Evolutionary conservation across 2,797 vertebrate genomes (phyloP).

Genomic region (Poecilia picta): DNA sequence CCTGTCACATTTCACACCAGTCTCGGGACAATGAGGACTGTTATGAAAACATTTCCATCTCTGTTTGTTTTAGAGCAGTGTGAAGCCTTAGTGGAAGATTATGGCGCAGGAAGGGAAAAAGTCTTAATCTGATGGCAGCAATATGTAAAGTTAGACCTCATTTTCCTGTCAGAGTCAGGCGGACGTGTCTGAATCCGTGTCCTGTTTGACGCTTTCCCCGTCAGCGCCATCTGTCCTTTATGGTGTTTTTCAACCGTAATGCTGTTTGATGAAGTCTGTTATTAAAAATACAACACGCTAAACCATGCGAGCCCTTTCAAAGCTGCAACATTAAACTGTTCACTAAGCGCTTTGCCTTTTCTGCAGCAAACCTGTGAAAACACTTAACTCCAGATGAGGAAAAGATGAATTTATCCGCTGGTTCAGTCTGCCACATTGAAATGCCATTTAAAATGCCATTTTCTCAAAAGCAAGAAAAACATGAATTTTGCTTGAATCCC

Average conservation of each 20-base stretch:
- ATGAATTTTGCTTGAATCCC: slow-evolving; percentile 68
- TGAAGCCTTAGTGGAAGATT: slow-evolving; percentile 64
- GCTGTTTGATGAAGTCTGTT: slow-evolving; percentile 61
- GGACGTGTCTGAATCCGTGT: slow-evolving; percentile 58
- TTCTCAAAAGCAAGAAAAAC: slow-evolving; percentile 52
- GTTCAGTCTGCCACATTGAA: slow-evolving; percentile 59
- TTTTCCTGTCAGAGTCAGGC: slow-evolving; percentile 52
- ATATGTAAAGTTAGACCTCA: slow-evolving; percentile 61
- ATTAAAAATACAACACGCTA: slow-evolving; percentile 68
- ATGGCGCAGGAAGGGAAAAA: slow-evolving; percentile 36
- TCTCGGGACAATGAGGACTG: slow-evolving; percentile 47
- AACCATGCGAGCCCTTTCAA: slow-evolving; percentile 49
- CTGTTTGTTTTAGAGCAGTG: slow-evolving; percentile 72
- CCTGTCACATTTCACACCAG: slow-evolving; percentile 39
- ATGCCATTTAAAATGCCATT: slow-evolving; percentile 61
- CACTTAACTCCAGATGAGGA: slow-evolving; percentile 53
- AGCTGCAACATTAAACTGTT: slow-evolving; percentile 9
- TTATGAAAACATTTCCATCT: slow-evolving; percentile 61
- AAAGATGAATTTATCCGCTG: slow-evolving; percentile 49
- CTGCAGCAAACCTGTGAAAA: slow-evolving; percentile 47
- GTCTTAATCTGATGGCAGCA: slow-evolving; percentile 62
- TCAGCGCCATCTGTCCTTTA: slow-evolving; percentile 40
- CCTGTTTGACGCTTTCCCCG: slow-evolving; percentile 50
- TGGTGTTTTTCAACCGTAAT: slow-evolving; percentile 44
- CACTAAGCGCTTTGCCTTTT: slow-evolving; percentile 25